A percentile compares a stretch with the other conserved stretches of the same genome.
These are phyloP conservation scores for Euphonia xanthogaster DNA, from an alignment of 2,797 vertebrate species.

Conservation along the genomic window DNA sequence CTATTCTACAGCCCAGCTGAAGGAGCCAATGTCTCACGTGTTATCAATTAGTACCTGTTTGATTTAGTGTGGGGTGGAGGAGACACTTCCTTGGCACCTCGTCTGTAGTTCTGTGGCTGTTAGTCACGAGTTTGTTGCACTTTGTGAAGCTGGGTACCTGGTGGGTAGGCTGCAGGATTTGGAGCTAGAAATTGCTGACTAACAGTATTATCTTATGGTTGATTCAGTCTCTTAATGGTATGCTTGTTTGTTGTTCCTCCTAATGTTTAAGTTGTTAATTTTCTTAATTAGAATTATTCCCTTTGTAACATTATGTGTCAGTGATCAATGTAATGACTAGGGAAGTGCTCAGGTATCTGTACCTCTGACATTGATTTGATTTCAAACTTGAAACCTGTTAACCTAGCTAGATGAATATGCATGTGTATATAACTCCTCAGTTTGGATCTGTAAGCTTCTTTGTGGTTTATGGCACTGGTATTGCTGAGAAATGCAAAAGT, in stretches of 20 bases:
- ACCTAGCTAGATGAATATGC: not conserved
- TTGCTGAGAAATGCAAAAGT: not conserved
- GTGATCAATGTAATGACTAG: not conserved
- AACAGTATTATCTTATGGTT: fast-evolving
- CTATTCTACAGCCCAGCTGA: fast-evolving
- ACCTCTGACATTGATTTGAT: not conserved
- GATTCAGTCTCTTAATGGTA: not conserved
- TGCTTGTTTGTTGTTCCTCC: not conserved
- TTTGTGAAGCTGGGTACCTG: not conserved
- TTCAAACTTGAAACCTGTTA: not conserved
- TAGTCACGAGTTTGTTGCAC: not conserved
- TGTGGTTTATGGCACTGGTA: not conserved
- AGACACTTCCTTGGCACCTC: not conserved
- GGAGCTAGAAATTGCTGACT: not conserved
- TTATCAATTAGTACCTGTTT: not conserved
- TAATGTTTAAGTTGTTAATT: not conserved
- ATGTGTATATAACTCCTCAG: not conserved
- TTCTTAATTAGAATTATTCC: not conserved
- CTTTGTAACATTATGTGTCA: not conserved
- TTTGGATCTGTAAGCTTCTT: not conserved
- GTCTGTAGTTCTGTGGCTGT: not conserved
- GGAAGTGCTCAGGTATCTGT: not conserved
- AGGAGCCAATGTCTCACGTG: fast-evolving
- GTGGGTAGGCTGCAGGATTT: not conserved
- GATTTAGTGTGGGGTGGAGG: not conserved